Conservation (phyloP, 2,797 vertebrate genomes). For the Psittacula echo region DNA sequence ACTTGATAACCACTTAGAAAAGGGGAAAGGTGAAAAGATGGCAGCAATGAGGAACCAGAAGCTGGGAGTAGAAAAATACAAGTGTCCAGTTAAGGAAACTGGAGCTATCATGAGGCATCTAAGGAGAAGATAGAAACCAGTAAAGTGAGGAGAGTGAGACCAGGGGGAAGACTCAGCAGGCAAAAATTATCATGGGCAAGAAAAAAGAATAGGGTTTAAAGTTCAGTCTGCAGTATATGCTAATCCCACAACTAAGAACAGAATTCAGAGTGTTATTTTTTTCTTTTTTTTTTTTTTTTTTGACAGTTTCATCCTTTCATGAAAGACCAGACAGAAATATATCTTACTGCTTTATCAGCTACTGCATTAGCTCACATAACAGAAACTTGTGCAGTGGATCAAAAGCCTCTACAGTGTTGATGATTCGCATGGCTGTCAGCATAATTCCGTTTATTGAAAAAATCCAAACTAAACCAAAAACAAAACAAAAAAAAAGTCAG, state of each 20-base stretch:
- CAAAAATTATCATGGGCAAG: neutral
- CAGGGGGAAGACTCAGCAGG: neutral
- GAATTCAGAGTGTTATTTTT: neutral
- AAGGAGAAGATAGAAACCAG: neutral
- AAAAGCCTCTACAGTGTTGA: neutral
- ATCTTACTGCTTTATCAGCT: neutral
- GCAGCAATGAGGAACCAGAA: neutral
- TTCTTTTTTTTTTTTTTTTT: neutral
- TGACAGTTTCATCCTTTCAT: neutral
- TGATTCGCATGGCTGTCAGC: neutral
- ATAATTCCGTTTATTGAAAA: neutral
- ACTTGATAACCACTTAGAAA: neutral
- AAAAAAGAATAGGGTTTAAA: neutral
- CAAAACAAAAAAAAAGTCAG: neutral
- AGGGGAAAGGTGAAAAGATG: neutral
- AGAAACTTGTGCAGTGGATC: neutral
- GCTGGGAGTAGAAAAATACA: neutral
- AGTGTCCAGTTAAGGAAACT: neutral
- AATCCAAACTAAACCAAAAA: neutral
- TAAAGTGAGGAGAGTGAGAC: neutral
- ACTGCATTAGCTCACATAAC: neutral
- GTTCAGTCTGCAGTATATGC: neutral
- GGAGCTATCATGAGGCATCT: neutral
- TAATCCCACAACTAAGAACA: neutral
- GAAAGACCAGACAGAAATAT: neutral